phyloP scores from a whole-genome alignment of 2,113 vertebrate species.

The Atlantisia rogersi region DNA sequence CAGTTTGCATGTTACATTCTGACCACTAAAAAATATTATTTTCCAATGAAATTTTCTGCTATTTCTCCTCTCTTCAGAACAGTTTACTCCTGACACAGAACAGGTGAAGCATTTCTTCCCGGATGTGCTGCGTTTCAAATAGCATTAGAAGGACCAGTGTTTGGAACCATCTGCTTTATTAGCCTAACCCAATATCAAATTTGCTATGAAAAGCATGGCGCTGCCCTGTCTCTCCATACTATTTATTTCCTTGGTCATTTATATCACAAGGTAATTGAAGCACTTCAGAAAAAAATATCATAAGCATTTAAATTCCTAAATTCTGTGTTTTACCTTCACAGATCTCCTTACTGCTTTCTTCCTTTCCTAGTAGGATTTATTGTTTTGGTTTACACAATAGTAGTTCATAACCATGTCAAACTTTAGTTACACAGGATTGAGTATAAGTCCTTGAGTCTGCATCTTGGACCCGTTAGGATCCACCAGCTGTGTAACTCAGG shows the following conservation, averaged over 20 bases:
- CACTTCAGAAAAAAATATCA: neutral
- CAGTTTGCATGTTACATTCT: neutral
- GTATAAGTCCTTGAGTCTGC: neutral
- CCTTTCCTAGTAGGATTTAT: neutral
- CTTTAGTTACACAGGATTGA: neutral
- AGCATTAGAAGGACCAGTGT: conserved; percentile 11
- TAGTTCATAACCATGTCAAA: neutral
- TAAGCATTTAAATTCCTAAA: neutral
- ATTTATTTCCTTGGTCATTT: neutral
- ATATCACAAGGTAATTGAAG: neutral
- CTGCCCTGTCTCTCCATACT: neutral
- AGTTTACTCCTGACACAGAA: neutral
- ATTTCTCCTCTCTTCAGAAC: neutral
- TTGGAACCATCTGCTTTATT: conserved; percentile 23
- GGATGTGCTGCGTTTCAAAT: conserved; percentile 4
- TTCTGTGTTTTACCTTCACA: neutral
- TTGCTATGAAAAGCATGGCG: neutral
- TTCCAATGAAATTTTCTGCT: neutral
- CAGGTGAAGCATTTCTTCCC: neutral
- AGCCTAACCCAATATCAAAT: conserved; percentile 1
- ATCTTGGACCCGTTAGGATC: neutral
- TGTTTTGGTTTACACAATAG: neutral
- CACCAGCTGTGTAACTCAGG: neutral
- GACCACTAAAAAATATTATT: neutral
- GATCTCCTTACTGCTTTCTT: neutral